Evolutionary conservation across 1,140 invertebrate genomes (phyloP).

Genomic region (Archegozetes longisetosus): DNA sequence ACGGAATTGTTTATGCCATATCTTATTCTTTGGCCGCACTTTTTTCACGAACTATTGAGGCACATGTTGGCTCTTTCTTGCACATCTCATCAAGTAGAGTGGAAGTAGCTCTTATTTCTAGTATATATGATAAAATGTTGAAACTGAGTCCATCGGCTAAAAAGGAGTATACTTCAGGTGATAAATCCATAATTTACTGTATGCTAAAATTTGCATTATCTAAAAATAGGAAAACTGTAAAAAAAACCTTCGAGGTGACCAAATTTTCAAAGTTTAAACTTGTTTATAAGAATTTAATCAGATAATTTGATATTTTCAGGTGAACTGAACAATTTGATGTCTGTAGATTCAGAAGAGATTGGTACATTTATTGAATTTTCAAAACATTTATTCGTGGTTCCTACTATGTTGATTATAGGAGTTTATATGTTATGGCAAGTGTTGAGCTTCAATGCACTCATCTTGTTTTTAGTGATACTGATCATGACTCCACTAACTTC

Average conservation of each 20-base stretch:
- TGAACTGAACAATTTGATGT: conserved; percentile 19
- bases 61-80: not conserved
- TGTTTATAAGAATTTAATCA: not conserved
- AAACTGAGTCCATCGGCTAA: not conserved
- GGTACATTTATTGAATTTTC: conserved; percentile 2
- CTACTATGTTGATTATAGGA: conserved; percentile 24
- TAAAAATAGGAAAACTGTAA: not conserved
- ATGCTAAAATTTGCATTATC: not conserved
- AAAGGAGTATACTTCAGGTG: not conserved
- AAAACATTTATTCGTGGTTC: conserved; percentile 21
- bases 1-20: not conserved
- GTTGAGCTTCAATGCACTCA: conserved; percentile 26
- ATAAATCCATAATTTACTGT: no score
- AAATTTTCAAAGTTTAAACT: not conserved
- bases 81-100: not conserved
- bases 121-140: not conserved
- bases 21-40: not conserved
- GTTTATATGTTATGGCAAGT: conserved; percentile 27
- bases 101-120: not conserved
- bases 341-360: conserved; percentile 12
- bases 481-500: conserved; percentile 78
- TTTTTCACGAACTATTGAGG: not conserved
- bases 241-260: not conserved
- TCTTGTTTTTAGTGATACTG: conserved; percentile 27
- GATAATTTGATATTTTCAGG: conserved; percentile 8